Base-by-base conservation (phyloP, 2,797 vertebrate species). In the Hipposideros larvatus region DNA sequence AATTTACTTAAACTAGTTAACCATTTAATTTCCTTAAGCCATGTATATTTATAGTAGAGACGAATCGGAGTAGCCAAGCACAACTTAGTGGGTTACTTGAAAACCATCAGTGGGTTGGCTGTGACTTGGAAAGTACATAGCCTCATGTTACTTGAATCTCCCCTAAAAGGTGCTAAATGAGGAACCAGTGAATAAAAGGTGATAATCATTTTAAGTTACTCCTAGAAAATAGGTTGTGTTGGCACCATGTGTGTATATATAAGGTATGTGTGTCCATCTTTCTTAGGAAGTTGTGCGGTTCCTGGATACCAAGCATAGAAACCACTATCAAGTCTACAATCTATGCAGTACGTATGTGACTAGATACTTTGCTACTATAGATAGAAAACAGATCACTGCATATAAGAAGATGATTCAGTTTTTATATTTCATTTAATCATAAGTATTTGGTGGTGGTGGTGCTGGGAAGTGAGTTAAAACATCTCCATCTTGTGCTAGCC, bases 321-420 rank as follows among this genome's bases (percentile, higher is more conserved):
- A 98, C 92, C 99, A 99, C 97, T 99, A 99, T 98, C 99, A 98
- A 99, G 99, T 99, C 96, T 99, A 99, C 98, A 99, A 99, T 98
- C 99, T 99, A n/a, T 99, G 99, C 99, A 99, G 99, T 99, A 98
- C 99, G 99, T 99, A 87, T 37, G 34, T 24, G 24, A 87, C 74
- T 59, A 41, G 53, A 34, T 75, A 26, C 55, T 93, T 89, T 70
- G 9, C 46, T 59, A 5, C 59, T 83, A 1, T 59, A 65, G 19
- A 11, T 74, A 87, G 55, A 94, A 95, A 83, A 88, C 3, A 93
- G n/a, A 65, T 92, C 75, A 26, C 16, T 65, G 3, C 2, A 9
- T 31, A 1, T 37, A 86, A 63, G 85, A 90, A 28, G 70, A n/a
- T 28, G 26, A 61, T 59, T 92, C 15, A 0, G 3, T 22, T 91